Percentiles rank a stretch among this genome's conserved stretches.
Evolutionary conservation across 2,113 vertebrate genomes (phyloP).

Genomic region (Octodon degus): DNA sequence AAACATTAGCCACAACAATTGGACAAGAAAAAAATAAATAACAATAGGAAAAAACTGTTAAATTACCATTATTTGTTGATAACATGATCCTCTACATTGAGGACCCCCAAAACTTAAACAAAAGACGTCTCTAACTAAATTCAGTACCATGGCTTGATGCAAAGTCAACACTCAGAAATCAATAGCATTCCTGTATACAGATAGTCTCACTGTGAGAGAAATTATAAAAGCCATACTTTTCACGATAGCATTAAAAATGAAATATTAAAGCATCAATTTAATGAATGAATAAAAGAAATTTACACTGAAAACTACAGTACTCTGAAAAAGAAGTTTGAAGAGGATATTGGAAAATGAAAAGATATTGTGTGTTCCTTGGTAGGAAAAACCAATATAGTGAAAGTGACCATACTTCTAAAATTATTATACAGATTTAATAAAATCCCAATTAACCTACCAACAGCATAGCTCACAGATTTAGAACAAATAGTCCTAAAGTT

Average conservation of each 20-base stretch:
- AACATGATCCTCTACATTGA: neutral
- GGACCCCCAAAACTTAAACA: neutral
- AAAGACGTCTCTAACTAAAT: neutral
- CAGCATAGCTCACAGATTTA: neutral
- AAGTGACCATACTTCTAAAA: neutral
- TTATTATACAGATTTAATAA: neutral
- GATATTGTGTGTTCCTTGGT: neutral
- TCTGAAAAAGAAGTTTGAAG: neutral
- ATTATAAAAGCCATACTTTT: neutral
- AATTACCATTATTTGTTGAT: neutral
- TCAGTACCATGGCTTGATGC: neutral
- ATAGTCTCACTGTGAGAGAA: neutral
- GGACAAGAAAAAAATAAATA: neutral
- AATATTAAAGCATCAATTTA: neutral
- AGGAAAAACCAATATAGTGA: neutral
- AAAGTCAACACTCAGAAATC: neutral
- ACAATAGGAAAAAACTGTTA: neutral
- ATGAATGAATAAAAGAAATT: neutral
- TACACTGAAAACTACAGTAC: neutral
- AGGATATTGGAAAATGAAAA: neutral
- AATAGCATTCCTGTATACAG: neutral
- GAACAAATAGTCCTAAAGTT: neutral
- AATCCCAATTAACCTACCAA: neutral
- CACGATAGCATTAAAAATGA: neutral
- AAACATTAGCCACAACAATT: neutral